Conservation (phyloP, 2,113 vertebrate genomes). For the Anguilla rostrata region DNA sequence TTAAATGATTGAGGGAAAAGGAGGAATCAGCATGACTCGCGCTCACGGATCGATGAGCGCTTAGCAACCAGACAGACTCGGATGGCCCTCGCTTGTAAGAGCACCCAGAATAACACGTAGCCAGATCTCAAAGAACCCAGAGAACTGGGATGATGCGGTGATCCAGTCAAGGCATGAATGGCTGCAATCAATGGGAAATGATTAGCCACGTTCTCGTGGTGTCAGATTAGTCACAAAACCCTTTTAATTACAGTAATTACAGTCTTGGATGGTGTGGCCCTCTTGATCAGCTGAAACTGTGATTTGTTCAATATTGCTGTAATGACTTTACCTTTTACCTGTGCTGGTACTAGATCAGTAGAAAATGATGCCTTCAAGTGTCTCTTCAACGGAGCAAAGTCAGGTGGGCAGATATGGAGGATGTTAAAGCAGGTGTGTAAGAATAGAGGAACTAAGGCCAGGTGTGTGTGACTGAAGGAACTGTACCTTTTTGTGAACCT, state of each 20-base stretch:
- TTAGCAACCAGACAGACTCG: slow-evolving; percentile 1
- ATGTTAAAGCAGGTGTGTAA: no score
- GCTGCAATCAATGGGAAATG: neutral
- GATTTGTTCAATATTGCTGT: neutral
- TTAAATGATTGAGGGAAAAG: slow-evolving; percentile 20
- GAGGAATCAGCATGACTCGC: neutral
- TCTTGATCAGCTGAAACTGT: neutral
- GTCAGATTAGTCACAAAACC: neutral
- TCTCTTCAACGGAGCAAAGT: no score
- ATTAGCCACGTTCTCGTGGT: neutral
- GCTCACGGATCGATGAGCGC: slow-evolving; percentile 24
- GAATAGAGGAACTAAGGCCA: no score
- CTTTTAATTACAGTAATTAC: neutral
- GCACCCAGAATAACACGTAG: neutral
- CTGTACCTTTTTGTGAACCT: neutral
- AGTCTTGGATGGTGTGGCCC: neutral
- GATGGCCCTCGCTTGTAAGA: neutral
- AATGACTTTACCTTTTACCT: neutral
- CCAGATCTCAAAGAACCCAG: neutral
- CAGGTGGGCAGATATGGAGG: no score
- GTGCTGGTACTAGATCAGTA: no score
- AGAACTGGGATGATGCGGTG: neutral
- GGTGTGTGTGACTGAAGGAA: neutral
- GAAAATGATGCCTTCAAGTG: no score
- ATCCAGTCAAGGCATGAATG: neutral